Conservation (phyloP, 2,113 vertebrate species). For the Engraulis encrasicolus region DNA sequence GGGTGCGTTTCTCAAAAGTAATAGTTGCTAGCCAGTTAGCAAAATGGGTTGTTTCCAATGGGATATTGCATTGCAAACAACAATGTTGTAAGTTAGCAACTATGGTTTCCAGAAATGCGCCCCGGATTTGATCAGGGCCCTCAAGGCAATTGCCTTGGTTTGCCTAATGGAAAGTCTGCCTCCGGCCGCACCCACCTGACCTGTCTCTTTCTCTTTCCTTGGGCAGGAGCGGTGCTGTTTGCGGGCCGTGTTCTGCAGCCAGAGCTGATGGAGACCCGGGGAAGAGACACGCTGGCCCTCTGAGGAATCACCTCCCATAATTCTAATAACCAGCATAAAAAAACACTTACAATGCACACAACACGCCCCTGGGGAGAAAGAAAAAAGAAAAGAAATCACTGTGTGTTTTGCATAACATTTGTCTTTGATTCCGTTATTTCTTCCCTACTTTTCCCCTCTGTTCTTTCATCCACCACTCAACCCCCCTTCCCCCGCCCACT, state of each 20-base stretch:
- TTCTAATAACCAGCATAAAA: slow-evolving; percentile 16
- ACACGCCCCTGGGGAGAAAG: too few relatives aligned
- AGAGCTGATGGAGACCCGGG: slow-evolving; percentile 42
- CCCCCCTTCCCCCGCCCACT: not conserved
- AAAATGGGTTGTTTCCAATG: too few relatives aligned
- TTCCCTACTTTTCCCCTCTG: not conserved
- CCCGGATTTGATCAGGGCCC: too few relatives aligned
- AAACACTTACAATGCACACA: not conserved
- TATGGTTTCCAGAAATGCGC: too few relatives aligned
- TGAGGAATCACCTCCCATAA: slow-evolving; percentile 21
- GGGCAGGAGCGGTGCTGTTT: slow-evolving; percentile 60
- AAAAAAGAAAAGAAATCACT: not conserved
- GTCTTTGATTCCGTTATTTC: not conserved
- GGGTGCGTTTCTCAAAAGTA: too few relatives aligned
- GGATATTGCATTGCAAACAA: too few relatives aligned
- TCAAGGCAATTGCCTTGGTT: too few relatives aligned
- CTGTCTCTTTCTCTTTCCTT: too few relatives aligned
- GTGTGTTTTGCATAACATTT: not conserved
- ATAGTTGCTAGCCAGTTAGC: too few relatives aligned
- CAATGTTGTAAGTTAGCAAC: too few relatives aligned
- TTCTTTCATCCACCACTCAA: not conserved
- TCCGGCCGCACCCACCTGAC: too few relatives aligned
- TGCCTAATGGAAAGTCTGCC: too few relatives aligned
- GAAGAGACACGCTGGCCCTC: slow-evolving; percentile 49
- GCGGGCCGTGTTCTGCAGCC: slow-evolving; percentile 64